Conservation (phyloP, 2,113 vertebrate species). For the Cromileptes altivelis region DNA sequence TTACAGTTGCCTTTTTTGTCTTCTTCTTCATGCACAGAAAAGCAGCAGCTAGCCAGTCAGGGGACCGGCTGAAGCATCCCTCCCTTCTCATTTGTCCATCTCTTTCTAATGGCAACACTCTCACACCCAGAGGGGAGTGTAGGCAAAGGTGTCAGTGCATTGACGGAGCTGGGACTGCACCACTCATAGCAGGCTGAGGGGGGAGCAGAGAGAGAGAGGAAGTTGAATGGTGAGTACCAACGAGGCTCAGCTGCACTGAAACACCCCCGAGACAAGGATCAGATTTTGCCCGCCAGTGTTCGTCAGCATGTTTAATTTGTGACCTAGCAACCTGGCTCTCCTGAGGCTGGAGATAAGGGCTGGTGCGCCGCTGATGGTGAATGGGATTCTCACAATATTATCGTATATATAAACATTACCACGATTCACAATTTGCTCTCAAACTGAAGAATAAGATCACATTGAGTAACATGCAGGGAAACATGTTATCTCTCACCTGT, state of each 20-base stretch:
- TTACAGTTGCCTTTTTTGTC: not conserved
- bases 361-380: conserved; percentile 27
- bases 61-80: not conserved
- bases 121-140: conserved; percentile 46
- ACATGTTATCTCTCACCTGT: conserved; percentile 44
- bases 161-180: conserved; percentile 56
- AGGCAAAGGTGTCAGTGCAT: conserved; percentile 50
- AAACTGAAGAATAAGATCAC: conserved; percentile 12
- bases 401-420: conserved; percentile 19
- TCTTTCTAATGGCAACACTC: conserved; percentile 38
- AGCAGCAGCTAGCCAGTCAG: conserved; percentile 16
- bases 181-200: conserved; percentile 38
- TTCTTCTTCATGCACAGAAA: conserved; percentile 7
- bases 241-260: conserved; percentile 52
- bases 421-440: conserved; percentile 36
- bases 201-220: conserved; percentile 7
- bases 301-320: conserved; percentile 67
- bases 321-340: conserved; percentile 74
- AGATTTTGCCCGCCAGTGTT: conserved; percentile 46
- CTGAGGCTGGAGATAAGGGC: conserved; percentile 43
- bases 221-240: not conserved
- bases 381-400: conserved; percentile 25
- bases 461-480: conserved; percentile 4
- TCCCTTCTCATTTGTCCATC: conserved; percentile 35
- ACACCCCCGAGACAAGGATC: conserved; percentile 43